Evolutionary conservation across 2,113 vertebrate species (phyloP).

Genomic region (Ceratotherium simum): DNA sequence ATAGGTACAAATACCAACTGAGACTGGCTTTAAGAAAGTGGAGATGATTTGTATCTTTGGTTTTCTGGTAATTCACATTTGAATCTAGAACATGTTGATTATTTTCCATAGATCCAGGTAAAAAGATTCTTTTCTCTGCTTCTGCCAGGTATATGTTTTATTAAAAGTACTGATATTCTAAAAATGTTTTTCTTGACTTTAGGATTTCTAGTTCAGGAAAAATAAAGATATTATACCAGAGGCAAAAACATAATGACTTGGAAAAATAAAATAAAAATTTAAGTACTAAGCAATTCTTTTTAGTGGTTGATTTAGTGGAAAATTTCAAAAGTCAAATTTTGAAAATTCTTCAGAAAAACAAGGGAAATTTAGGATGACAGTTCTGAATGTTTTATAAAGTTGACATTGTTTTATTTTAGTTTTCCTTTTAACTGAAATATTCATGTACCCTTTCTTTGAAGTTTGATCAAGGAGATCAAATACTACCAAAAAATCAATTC

Average conservation of each 20-base stretch:
- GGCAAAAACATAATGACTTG: constrained; percentile 10
- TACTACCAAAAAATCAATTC: constrained; percentile 11
- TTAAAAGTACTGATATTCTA: constrained; percentile 36
- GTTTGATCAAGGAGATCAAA: constrained; percentile 44
- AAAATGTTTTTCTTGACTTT: constrained; percentile 41
- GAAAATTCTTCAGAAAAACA: constrained; percentile 9
- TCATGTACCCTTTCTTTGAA: constrained; percentile 57
- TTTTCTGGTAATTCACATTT: constrained; percentile 25
- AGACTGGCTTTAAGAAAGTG: not conserved
- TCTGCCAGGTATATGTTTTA: not conserved
- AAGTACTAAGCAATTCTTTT: not conserved
- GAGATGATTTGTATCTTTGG: not conserved
- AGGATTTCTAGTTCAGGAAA: constrained; percentile 30
- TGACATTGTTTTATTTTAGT: not conserved
- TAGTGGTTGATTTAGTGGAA: constrained; percentile 29
- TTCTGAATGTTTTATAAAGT: constrained; percentile 35
- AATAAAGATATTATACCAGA: constrained; percentile 14
- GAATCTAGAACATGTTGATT: not conserved
- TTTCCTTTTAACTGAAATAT: constrained; percentile 36
- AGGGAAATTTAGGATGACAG: not conserved
- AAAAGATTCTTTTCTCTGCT: not conserved
- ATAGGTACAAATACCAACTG: not conserved
- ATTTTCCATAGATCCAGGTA: not conserved
- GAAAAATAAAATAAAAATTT: constrained; percentile 35
- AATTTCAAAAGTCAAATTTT: constrained; percentile 33